Base-by-base conservation (phyloP, 2,113 vertebrate genomes). In the Podarcis cretensis region DNA sequence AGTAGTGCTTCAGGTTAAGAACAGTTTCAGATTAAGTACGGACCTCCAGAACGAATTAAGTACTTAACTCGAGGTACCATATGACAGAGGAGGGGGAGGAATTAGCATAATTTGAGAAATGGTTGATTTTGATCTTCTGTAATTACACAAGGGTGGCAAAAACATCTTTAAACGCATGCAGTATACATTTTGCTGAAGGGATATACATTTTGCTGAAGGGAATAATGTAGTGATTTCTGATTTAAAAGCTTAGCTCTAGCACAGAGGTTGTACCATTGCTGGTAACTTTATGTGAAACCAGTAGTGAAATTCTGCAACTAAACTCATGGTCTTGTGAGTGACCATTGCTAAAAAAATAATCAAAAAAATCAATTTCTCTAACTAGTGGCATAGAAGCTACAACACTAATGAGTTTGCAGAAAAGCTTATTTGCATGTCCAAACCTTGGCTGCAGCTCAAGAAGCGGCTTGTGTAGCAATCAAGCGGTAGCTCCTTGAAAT, bases 401-500 rank as follows among this genome's bases (percentile, higher is more conserved):
- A 87, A 90, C 73, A 83, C 54, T 82, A 87, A 83, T 35, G 80
- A 90, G 79, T 90, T 83, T 87, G 89, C 35, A 69, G 54, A 37
- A 83, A 83, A 21, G 73, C 89, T 78, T 86, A 87, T 90, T 87
- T 87, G 65, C 85, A 87, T 87, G 85, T 83, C 66, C 48, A 77
- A 90, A 83, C 85, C 63, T 87, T 76, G 66, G 68, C 85, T 78
- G 48, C 81, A 73, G 30, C 54, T 83, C 74, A 91, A 92, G 90
- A 92, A 94, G 92, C 91, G 93, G 90, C 77, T 82, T 91, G 83
- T 91, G 85, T 89, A 86, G 93, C 93, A 94, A 94, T 94, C 94
- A 95, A 87, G 81, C 84, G 30, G 35, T 79, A 92, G 30, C 87
- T 95, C 92, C 93, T 94, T 95, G 93, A 95, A 94, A 94, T 95